These are phyloP conservation scores for Phalacrocorax aristotelis DNA, from an alignment of 2,113 vertebrate genomes.

Conservation along the genomic window DNA sequence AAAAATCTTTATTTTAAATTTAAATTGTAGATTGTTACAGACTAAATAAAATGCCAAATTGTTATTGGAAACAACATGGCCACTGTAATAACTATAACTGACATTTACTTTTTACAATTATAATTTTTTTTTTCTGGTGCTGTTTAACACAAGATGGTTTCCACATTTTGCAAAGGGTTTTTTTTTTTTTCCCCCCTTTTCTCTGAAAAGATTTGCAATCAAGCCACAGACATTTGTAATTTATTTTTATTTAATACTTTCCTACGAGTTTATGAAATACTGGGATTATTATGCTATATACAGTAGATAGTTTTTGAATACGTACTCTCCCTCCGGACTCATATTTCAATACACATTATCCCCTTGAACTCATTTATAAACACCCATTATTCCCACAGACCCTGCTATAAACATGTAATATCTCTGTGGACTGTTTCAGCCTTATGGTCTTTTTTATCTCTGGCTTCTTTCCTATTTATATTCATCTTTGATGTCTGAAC, in stretches of 20 bases:
- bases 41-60: conserved; percentile 88
- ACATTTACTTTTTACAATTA: conserved; percentile 84
- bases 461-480: conserved; percentile 14
- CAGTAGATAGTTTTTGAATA: conserved; percentile 69
- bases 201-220: conserved; percentile 70
- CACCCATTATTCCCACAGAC: conserved; percentile 48
- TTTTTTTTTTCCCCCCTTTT: not conserved
- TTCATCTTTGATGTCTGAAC: conserved; percentile 29
- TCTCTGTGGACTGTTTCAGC: conserved; percentile 23
- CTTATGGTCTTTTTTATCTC: conserved; percentile 53
- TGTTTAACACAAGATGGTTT: conserved; percentile 78
- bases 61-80: conserved; percentile 85
- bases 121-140: conserved; percentile 75
- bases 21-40: conserved; percentile 88
- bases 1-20: conserved; percentile 85
- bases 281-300: conserved; percentile 63
- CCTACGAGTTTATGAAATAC: conserved; percentile 72
- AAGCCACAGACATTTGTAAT: conserved; percentile 71
- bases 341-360: conserved; percentile 66
- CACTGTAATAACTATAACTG: conserved; percentile 81
- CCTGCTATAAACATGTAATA: conserved; percentile 45
- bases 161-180: conserved; percentile 68
- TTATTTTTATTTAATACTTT: conserved; percentile 77
- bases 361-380: conserved; percentile 70
- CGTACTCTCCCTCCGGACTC: conserved; percentile 30